phyloP scores from a whole-genome alignment of 2,797 vertebrate species.

The Rhinatrema bivittatum region DNA sequence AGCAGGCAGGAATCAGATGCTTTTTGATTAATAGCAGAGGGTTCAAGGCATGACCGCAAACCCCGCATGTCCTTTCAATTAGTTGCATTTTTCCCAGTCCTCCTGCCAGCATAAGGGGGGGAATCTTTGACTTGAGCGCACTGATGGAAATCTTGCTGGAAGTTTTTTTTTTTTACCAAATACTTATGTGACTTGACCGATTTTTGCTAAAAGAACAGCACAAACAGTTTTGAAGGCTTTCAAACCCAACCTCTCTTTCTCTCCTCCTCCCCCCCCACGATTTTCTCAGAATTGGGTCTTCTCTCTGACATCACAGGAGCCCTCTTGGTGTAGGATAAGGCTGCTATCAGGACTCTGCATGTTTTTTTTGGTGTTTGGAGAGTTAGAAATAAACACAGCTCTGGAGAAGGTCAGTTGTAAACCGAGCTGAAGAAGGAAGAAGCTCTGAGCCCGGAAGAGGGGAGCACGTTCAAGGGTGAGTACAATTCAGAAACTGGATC shows the following conservation, averaged over 20 bases:
- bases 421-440: neutral
- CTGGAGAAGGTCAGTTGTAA: neutral
- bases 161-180: no score
- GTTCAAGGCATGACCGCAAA: slow-evolving; percentile 37
- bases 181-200: no score
- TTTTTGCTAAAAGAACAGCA: no score
- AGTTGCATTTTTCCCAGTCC: slow-evolving; percentile 32
- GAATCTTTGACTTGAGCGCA: no score
- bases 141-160: no score
- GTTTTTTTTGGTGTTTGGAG: slow-evolving; percentile 8
- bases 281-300: neutral
- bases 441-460: neutral
- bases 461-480: no score
- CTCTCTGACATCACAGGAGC: neutral
- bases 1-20: slow-evolving; percentile 30
- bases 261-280: neutral
- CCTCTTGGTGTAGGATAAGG: slow-evolving; percentile 33
- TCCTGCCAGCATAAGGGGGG: slow-evolving; percentile 33
- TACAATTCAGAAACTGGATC: no score
- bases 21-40: slow-evolving; percentile 27
- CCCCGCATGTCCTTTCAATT: slow-evolving; percentile 32
- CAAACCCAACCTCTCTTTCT: neutral
- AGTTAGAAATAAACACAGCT: neutral
- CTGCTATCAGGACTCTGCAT: slow-evolving; percentile 27
- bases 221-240: neutral